A percentile compares a stretch with the other conserved stretches of the same genome.
Evolutionary conservation across 2,888 invertebrate genomes (phyloP).

Genomic region (Barypeithes pellucidus): DNA sequence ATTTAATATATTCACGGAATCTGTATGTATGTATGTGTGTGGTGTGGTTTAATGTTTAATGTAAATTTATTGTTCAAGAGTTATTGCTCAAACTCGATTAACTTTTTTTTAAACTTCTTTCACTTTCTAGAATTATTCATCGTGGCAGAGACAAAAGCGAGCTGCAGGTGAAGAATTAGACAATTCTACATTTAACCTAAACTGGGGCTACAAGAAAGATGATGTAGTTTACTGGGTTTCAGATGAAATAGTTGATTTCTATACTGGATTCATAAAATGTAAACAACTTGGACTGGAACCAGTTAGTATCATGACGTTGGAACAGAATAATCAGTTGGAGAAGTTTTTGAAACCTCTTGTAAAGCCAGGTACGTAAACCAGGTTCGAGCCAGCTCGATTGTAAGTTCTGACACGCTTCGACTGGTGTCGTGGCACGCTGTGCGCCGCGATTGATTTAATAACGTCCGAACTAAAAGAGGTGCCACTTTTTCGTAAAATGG

Average conservation of each 20-base stretch:
- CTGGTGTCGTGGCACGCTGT: too few species aligned
- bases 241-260: background rate
- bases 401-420: too few species aligned
- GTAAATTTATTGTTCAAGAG: too few species aligned
- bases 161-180: background rate
- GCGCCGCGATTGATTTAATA: too few species aligned
- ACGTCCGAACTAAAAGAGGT: too few species aligned
- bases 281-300: conserved; percentile 10
- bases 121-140: background rate
- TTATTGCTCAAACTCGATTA: too few species aligned
- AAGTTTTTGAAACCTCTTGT: background rate
- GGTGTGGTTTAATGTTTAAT: too few species aligned
- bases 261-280: conserved; percentile 1
- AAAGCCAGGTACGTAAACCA: background rate
- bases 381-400: too few species aligned
- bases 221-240: conserved; percentile 1
- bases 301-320: background rate
- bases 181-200: conserved; percentile 3
- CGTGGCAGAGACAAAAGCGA: conserved; percentile 2
- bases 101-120: too few species aligned
- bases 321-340: background rate
- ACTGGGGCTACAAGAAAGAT: conserved; percentile 8
- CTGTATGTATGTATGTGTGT: too few species aligned
- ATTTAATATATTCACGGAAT: too few species aligned
- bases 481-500: too few species aligned